Evolutionary conservation across 2,113 vertebrate genomes (phyloP).

Genomic region (Scartelaos histophorus): DNA sequence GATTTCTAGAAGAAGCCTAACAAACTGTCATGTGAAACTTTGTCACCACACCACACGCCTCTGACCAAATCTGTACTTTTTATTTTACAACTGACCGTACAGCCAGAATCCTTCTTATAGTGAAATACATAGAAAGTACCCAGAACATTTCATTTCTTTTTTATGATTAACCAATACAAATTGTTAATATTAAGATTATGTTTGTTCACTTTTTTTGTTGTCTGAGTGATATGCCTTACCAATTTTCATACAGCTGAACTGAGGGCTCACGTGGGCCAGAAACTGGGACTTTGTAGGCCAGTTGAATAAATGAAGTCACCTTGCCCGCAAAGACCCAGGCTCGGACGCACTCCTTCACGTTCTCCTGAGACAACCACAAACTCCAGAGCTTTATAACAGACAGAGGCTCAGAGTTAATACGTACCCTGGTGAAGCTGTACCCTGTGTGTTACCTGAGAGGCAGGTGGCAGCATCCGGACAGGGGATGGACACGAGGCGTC

Average conservation of each 20-base stretch:
- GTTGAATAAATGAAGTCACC: slow-evolving; percentile 91
- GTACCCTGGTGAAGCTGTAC: slow-evolving; percentile 45
- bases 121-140: not conserved
- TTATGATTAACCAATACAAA: not conserved
- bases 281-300: slow-evolving; percentile 99
- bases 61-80: slow-evolving; percentile 14
- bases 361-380: slow-evolving; percentile 8
- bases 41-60: slow-evolving; percentile 14
- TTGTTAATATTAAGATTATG: not conserved
- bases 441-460: slow-evolving; percentile 43
- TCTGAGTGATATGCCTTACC: slow-evolving; percentile 10
- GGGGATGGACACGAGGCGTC: slow-evolving; percentile 11
- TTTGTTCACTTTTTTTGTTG: not conserved
- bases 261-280: slow-evolving; percentile 81
- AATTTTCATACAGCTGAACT: slow-evolving; percentile 5
- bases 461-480: slow-evolving; percentile 63
- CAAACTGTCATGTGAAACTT: slow-evolving; percentile 15
- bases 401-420: slow-evolving; percentile 35
- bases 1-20: not conserved
- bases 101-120: not conserved
- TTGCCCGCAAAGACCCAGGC: slow-evolving; percentile 98
- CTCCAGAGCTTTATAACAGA: slow-evolving; percentile 13
- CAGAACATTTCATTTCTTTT: not conserved
- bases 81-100: not conserved
- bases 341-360: slow-evolving; percentile 78